These are phyloP conservation scores for Calliphora vomitoria DNA, from an alignment of 2,888 invertebrate genomes.

Conservation along the genomic window DNA sequence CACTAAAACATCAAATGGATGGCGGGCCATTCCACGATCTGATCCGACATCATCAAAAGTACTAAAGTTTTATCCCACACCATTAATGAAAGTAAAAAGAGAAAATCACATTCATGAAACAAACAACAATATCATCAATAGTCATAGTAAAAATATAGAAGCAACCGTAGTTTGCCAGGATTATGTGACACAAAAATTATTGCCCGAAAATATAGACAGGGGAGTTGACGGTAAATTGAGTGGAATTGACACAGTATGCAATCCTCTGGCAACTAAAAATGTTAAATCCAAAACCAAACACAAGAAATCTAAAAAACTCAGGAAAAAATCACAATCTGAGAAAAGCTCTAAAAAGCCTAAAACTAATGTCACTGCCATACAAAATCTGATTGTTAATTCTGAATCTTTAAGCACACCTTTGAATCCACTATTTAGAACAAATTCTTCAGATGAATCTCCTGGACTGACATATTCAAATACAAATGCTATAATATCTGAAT, in stretches of 20 bases:
- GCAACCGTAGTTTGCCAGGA: neutral
- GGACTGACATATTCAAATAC: neutral
- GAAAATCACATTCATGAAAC: slow-evolving; percentile 76
- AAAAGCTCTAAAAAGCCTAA: slow-evolving; percentile 18
- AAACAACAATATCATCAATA: slow-evolving; percentile 50
- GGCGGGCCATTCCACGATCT: slow-evolving; percentile 93
- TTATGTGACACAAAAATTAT: neutral
- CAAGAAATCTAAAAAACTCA: slow-evolving; percentile 55
- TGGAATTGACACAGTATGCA: slow-evolving; percentile 25
- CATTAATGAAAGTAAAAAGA: slow-evolving; percentile 83
- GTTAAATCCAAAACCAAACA: slow-evolving; percentile 38
- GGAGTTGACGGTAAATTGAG: slow-evolving; percentile 13
- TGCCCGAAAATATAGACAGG: neutral
- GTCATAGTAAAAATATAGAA: slow-evolving; percentile 9
- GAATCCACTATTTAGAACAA: neutral
- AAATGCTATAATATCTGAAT: neutral
- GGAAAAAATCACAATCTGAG: slow-evolving; percentile 30
- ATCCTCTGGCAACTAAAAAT: slow-evolving; percentile 25
- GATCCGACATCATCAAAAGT: slow-evolving; percentile 85
- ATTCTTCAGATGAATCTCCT: neutral
- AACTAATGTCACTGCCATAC: slow-evolving; percentile 13
- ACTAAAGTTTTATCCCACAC: slow-evolving; percentile 82
- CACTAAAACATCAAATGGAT: slow-evolving; percentile 92
- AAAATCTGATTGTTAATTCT: neutral
- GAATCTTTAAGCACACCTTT: neutral